A percentile compares a stretch with the other conserved stretches of the same genome.
Evolutionary conservation across 2,888 invertebrate species (phyloP).

Genomic region (Cactoblastis cactorum): DNA sequence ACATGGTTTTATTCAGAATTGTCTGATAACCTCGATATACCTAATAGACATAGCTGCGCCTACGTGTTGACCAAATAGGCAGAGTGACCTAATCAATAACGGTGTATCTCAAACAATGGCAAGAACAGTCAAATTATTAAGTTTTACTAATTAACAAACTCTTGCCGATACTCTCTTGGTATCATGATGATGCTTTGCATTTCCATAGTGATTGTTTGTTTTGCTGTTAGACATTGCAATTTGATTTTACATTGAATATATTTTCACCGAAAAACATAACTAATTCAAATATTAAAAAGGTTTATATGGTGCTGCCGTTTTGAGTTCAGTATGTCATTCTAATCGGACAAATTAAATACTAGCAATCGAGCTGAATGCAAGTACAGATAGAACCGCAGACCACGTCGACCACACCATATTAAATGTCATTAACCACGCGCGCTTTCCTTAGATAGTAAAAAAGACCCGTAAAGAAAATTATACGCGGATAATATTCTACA

Average conservation of each 20-base stretch:
- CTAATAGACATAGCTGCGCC: neutral
- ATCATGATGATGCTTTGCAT: neutral
- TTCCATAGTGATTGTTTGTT: neutral
- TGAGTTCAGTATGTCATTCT: neutral
- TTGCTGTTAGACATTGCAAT: neutral
- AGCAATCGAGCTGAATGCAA: neutral
- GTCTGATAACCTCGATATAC: too few relatives aligned
- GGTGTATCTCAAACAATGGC: neutral
- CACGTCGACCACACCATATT: neutral
- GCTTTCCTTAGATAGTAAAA: slow-evolving; percentile 6
- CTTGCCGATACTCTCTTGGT: neutral
- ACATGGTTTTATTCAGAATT: too few relatives aligned
- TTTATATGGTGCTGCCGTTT: neutral
- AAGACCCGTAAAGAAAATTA: slow-evolving; percentile 5
- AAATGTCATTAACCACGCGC: neutral
- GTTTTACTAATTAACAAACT: neutral
- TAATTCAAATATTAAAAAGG: too few relatives aligned
- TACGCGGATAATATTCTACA: slow-evolving; percentile 8
- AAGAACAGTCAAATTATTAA: neutral
- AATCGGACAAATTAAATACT: neutral
- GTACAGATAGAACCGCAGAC: neutral
- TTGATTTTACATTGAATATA: too few relatives aligned
- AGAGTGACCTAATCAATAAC: neutral
- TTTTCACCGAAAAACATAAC: too few relatives aligned
- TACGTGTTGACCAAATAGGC: neutral